A percentile compares a stretch with the other conserved stretches of the same genome.
These are phyloP conservation scores for Drosophila atripex DNA, from an alignment of 2,888 invertebrate species.

Conservation along the genomic window DNA sequence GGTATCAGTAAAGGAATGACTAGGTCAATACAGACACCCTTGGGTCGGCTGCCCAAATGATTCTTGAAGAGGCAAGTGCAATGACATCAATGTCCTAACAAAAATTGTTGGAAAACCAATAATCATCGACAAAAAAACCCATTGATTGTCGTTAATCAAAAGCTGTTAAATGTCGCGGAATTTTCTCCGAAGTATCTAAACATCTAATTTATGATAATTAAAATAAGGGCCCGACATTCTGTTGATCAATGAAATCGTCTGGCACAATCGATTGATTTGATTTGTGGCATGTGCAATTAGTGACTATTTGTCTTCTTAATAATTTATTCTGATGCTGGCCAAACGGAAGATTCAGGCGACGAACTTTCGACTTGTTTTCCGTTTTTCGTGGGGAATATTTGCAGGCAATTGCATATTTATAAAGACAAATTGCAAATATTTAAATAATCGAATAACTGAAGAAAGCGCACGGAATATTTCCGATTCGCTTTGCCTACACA, in stretches of 20 bases:
- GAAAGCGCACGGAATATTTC: slow-evolving; percentile 27
- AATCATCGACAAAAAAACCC: slow-evolving; percentile 25
- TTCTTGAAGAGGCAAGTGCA: slow-evolving; percentile 40
- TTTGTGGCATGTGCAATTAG: slow-evolving; percentile 33
- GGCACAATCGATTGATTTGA: slow-evolving; percentile 7
- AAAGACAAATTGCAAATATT: slow-evolving; percentile 21
- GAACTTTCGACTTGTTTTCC: slow-evolving; percentile 53
- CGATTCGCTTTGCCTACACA: slow-evolving; percentile 10
- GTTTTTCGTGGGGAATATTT: slow-evolving; percentile 21
- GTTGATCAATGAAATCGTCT: slow-evolving; percentile 15
- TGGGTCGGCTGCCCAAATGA: slow-evolving; percentile 62
- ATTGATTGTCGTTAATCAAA: not conserved
- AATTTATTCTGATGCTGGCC: slow-evolving; percentile 31
- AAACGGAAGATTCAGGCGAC: slow-evolving; percentile 67
- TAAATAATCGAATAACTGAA: slow-evolving; percentile 27
- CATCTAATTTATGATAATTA: slow-evolving; percentile 30
- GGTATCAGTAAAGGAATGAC: slow-evolving; percentile 52
- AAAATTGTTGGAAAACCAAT: slow-evolving; percentile 20
- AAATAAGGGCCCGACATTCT: slow-evolving; percentile 25
- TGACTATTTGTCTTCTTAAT: slow-evolving; percentile 20
- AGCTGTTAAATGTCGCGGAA: slow-evolving; percentile 17
- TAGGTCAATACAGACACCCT: slow-evolving; percentile 61
- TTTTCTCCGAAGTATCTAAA: not conserved
- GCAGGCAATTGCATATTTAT: slow-evolving; percentile 39
- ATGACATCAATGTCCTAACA: slow-evolving; percentile 30